Base-by-base conservation (phyloP, 2,113 vertebrate species). In the Peromyscus polionotus region DNA sequence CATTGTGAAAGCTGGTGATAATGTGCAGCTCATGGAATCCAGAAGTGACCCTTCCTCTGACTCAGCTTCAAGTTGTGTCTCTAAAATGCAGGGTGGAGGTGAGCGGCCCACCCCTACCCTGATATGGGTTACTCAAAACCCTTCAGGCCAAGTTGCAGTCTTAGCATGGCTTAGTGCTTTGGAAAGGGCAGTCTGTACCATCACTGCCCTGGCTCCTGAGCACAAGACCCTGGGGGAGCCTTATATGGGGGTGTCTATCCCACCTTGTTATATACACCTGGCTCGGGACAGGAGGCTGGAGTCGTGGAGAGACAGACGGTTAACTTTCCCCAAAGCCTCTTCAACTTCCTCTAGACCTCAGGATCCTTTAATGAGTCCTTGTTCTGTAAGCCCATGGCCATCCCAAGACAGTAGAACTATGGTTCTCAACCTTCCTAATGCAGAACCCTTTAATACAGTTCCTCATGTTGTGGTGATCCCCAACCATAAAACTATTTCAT, bases 21-120 rank as follows among this genome's bases (percentile, higher is more conserved):
- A 42, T 51, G 51, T 12, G 13, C 70, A 65, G 90, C 63, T 39
- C 14, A 42, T 3, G 28, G 51, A 45, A 51, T 87, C 39, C 42
- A 73, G 91, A 85, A 51, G 28, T 28, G 65, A 39, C 33, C 31
- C 7, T 16, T 95, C 4, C 42, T 68, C 67, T 28, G 67, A 85
- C 80, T 89, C 91, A 93, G 6, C 6, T 45, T 12, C 16, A 75
- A 57, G 68, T 22, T 39, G 45, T 73, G 28, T 96, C 57, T 93
- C 68, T 92, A 68, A 84, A 93, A 91, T 68, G 88, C 87, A 95
- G 39, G 45, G 48, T 79, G 67, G 51, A 93, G 42, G 80, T n/a
- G 26, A 33, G 86, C 5, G 11, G 39, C 39, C 57, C 20, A 17
- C 20, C 72, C 39, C 57, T n/a, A 42, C 67, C 51, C 75, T 13